Percentiles rank a stretch among this genome's conserved stretches.
phyloP scores from a whole-genome alignment of 2,797 vertebrate species.

The Picus viridis region DNA sequence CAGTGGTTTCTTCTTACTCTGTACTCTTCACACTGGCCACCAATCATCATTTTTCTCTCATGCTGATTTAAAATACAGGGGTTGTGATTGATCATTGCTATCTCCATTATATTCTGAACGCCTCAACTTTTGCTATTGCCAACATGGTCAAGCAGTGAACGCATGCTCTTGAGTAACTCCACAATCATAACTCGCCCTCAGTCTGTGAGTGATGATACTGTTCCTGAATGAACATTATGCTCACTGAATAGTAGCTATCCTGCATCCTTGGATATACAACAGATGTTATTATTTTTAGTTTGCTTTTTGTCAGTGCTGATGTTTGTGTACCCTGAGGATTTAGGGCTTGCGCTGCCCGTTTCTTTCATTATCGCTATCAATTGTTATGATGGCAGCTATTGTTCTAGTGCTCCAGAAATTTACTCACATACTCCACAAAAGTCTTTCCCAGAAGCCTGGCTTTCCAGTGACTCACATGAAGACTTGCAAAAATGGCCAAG shows the following conservation, averaged over 20 bases:
- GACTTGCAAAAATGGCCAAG: not conserved
- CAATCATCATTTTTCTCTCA: not conserved
- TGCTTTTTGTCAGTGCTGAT: slow-evolving; percentile 10
- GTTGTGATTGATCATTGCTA: not conserved
- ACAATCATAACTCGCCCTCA: slow-evolving; percentile 2
- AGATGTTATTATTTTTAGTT: slow-evolving; percentile 28
- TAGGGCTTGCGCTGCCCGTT: not conserved
- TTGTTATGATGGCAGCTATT: slow-evolving; percentile 8
- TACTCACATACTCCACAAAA: not conserved
- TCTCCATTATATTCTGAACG: not conserved
- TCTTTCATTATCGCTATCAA: not conserved
- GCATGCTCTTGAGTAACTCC: not conserved
- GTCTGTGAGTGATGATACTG: not conserved
- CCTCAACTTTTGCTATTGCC: not conserved
- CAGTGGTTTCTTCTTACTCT: not conserved
- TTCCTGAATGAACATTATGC: not conserved
- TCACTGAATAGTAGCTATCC: slow-evolving; percentile 28
- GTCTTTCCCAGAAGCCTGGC: not conserved
- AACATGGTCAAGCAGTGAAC: not conserved
- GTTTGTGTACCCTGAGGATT: not conserved
- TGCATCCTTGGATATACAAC: not conserved
- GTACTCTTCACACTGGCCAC: not conserved
- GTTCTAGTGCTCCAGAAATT: not conserved
- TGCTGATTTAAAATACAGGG: not conserved
- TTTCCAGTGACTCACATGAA: not conserved